Evolutionary conservation across 2,113 vertebrate species (phyloP).

Genomic region (Thunnus maccoyii): DNA sequence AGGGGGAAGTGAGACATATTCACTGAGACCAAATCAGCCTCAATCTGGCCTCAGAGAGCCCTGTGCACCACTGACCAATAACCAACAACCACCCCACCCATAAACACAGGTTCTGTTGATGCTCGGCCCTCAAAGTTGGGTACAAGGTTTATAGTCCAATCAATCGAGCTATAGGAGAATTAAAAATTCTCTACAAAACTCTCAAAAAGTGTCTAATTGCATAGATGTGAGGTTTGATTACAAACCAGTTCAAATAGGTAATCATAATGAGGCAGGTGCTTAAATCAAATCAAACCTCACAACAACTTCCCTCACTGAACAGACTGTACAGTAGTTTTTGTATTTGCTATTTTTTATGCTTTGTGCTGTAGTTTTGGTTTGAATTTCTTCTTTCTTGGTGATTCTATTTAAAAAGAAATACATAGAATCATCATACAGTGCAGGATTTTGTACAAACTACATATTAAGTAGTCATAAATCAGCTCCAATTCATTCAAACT

Average conservation of each 20-base stretch:
- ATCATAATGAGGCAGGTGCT: conserved; percentile 7
- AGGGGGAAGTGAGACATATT: conserved; percentile 83
- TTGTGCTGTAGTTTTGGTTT: no score
- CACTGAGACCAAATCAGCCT: conserved; percentile 81
- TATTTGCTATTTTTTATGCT: background rate
- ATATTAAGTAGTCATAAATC: background rate
- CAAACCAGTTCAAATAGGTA: conserved; percentile 1
- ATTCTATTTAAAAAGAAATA: no score
- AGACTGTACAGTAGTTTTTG: background rate
- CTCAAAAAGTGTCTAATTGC: background rate
- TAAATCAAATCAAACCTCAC: background rate
- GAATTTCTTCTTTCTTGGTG: no score
- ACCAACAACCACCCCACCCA: conserved; percentile 49
- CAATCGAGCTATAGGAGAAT: no score
- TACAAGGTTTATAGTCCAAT: conserved; percentile 7
- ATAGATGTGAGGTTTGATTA: background rate
- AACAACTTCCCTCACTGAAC: background rate
- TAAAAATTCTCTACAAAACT: background rate
- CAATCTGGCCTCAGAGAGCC: conserved; percentile 73
- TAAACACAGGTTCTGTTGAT: conserved; percentile 50
- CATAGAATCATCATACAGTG: no score
- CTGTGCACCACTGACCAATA: conserved; percentile 62
- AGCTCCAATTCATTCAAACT: background rate
- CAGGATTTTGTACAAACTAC: background rate
- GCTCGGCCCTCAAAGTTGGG: background rate